Evolutionary conservation across 2,797 vertebrate genomes (phyloP), one percentile per base, ranked within the genome.

Genomic region (Bovichtus variegatus): DNA sequence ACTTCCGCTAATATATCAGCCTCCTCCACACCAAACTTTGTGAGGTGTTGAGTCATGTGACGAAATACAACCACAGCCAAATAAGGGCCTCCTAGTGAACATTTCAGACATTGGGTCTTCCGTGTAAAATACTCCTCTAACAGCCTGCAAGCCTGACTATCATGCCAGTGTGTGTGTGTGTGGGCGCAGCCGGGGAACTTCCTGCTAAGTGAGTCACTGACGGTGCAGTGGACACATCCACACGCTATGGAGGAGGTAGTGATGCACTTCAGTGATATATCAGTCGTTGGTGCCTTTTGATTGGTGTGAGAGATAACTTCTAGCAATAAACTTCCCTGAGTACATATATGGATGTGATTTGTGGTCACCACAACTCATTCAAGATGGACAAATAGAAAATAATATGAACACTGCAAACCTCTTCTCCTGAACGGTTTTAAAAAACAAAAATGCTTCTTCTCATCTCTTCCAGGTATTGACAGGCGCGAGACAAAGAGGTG

Each of bases 401-500:
- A 27, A 38, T 23, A 40, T 10, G 6, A 69, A n/a, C 9, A 40
- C 21, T 53, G 40, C 43, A 29, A 18, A 19, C 6, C 59, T 62
- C 18, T 6, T 16, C 5, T 80, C 3, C 27, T 54, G 27, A 73
- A 67, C 43, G 34, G 13, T 68, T 76, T 72, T 78, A 76, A 67
- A 83, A 53, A 87, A 80, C n/a, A n/a, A n/a, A n/a, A n/a, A n/a
- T 4, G 11, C 2, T 0, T 50, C 4, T 50, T 71, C 40, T 59
- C 72, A 53, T 44, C 76, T 64, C 65, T 85, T 90, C 34, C 93
- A 99, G 97, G 96, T 82, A 96, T 99, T 38, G 96, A 95, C 50
- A 96, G 96, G 76, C 95, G 98, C 0, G 95, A 96, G 41, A 79
- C 94, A 38, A 95, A 94, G 74, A 95, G 85, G 68, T 99, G 98